Base-by-base conservation (phyloP, 2,888 invertebrate genomes). In the Hyalella azteca region DNA sequence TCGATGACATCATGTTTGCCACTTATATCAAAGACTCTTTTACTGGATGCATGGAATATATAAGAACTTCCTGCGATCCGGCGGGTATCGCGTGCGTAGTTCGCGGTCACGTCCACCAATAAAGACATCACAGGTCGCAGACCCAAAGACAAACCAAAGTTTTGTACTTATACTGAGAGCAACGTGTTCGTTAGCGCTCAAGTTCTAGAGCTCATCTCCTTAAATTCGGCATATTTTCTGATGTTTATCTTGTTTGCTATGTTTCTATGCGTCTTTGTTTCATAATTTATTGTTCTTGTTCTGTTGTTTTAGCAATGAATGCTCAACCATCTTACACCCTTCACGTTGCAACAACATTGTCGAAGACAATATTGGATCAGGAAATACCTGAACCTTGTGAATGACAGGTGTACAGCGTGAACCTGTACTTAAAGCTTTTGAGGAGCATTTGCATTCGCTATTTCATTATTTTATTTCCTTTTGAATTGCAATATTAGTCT, bases 61-160 rank as follows among this genome's bases (percentile, higher is more conserved):
- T 26, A 54, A 11, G 54, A 54, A 54, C 29, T 29, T 54, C 54
- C 26, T 7, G 54, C 7, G 54, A 29, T 29, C 26, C 29, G 26
- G 19, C 22, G 26, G 54, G 11, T 26, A 29, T 29, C 29, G 54
- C 54, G 26, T 26, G 54, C 54, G n/a, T n/a, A 54, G 54, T 29
- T 26, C 19, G 54, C 54, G 26, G 26, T 13, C 29, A 13, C 19
- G 50, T 50, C 22, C 39, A 36, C 32, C 19, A 36, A 36, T 22
- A 66, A 66, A 66, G 66, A 66, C 66, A 66, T 66, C 19, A 66
- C 32, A 7, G 66, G 66, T 66, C 66, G 66, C 29, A 36, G 36
- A 36, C 29, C 66, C 66, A 66, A 66, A 66, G 66, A 66, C 66
- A 66, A 66, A 66, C 66, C 66, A 66, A 66, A 66, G 66, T 39